Conservation (phyloP, 2,888 invertebrate species). For the Marasmarcha lunaedactyla region DNA sequence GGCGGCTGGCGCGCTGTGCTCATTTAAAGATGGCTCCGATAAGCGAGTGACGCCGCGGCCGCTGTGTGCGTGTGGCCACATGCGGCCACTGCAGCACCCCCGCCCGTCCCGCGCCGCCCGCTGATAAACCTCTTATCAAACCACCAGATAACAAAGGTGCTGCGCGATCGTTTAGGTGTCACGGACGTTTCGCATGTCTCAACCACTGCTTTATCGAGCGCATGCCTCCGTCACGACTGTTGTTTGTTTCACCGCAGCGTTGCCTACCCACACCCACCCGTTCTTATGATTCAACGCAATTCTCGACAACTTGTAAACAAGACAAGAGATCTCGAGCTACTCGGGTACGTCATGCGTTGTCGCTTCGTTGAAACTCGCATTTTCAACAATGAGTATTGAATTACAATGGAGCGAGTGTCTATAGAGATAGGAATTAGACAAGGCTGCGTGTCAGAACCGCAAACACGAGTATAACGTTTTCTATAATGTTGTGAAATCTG, state of each 20-base stretch:
- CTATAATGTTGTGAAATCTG: background rate
- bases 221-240: constrained; percentile 17
- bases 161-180: constrained; percentile 61
- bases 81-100: constrained; percentile 47
- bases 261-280: too few relatives aligned
- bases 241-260: too few relatives aligned
- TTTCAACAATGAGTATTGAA: background rate
- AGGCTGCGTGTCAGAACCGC: background rate
- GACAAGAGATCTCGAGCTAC: background rate
- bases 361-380: background rate
- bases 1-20: constrained; percentile 60
- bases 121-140: constrained; percentile 58
- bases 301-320: constrained; percentile 24
- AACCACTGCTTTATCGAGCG: constrained; percentile 20
- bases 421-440: background rate
- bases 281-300: constrained; percentile 34
- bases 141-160: constrained; percentile 67
- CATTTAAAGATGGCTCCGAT: constrained; percentile 68
- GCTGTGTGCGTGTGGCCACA: constrained; percentile 58
- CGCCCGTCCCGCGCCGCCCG: constrained; percentile 34
- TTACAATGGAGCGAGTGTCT: background rate
- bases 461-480: background rate
- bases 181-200: constrained; percentile 43
- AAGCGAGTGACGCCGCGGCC: constrained; percentile 60
- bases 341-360: background rate